These are phyloP conservation scores for Streptopelia turtur DNA, from an alignment of 2,797 vertebrate species.

Conservation along the genomic window DNA sequence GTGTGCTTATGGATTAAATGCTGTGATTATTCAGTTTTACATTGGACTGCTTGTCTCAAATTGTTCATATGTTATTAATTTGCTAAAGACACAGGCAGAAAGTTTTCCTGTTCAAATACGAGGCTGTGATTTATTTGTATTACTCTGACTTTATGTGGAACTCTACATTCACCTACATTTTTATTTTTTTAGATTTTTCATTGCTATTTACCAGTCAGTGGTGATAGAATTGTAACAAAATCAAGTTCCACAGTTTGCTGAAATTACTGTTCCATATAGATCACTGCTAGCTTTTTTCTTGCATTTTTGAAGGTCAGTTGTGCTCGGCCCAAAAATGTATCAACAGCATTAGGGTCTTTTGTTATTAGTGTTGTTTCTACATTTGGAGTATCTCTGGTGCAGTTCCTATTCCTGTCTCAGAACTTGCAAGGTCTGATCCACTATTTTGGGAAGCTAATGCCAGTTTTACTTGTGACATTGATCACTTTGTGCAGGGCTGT, in stretches of 20 bases:
- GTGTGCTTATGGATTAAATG: constrained; percentile 11
- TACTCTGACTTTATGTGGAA: background rate
- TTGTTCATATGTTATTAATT: constrained; percentile 42
- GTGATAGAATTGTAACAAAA: background rate
- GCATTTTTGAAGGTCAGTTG: constrained; percentile 39
- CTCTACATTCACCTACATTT: background rate
- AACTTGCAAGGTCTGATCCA: background rate
- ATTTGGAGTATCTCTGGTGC: background rate
- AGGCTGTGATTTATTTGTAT: constrained; percentile 9
- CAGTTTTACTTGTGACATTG: constrained; percentile 18
- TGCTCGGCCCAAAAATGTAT: background rate
- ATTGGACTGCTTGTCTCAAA: background rate
- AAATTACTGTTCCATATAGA: background rate
- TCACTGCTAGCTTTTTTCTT: background rate
- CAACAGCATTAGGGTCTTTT: background rate
- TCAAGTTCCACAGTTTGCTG: background rate
- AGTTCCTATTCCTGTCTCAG: background rate
- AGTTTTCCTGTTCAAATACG: constrained; percentile 31
- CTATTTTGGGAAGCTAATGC: background rate
- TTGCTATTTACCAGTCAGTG: background rate
- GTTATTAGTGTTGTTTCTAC: background rate
- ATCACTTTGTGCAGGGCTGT: background rate
- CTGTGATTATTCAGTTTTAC: constrained; percentile 1
- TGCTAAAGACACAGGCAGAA: constrained; percentile 33
- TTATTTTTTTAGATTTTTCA: background rate